Evolutionary conservation across 2,888 invertebrate genomes (phyloP), one percentile per base, ranked within the genome.

Genomic region (Ophion obscuratus): DNA sequence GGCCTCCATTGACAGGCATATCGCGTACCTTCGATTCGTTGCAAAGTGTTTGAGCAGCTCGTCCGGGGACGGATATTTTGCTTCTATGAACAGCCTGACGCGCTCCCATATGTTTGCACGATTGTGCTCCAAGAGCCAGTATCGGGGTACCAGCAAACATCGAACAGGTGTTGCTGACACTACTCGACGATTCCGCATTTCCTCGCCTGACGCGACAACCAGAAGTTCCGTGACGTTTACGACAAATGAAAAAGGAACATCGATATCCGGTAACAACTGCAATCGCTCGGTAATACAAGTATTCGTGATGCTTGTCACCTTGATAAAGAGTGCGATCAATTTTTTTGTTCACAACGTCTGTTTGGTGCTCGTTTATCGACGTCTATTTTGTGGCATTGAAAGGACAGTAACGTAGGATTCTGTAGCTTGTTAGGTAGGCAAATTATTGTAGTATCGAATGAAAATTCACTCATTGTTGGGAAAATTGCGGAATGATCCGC

Each of bases 91-190:
- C 74, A 96, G 95, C 88, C 95, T 94, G 44, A 96, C 95, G 47
- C 96, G 95, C 40, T 95, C 95, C 96, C 96, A 97, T 61, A 96
- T 95, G 89, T 96, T 96, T 10, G 95, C 96, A 0, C 95, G 95
- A 91, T 96, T 96, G 68, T 96, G 95, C 88, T 96, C 96, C 61
- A 96, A 91, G 24, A 97, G 94, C 96, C 96, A 97, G 90, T 96
- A 96, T 85, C 96, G 95, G 0, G 97, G 97, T 81, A 97, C 93
- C 59, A 97, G 93, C 90, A 97, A 94, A 88, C 97, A 97, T 88
- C 95, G 95, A 6, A 96, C 96, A 0, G 95, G 95, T 0, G 95
- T 96, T 64, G 95, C 91, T 0, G 97, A 96, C 75, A 97, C 95
- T 40, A 97, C 95, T 6, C 96, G 95, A 17, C 97, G 95, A 91